A percentile compares a stretch with the other conserved stretches of the same genome.
Evolutionary conservation across 2,888 invertebrate genomes (phyloP).

Genomic region (Chloroclysta siterata): DNA sequence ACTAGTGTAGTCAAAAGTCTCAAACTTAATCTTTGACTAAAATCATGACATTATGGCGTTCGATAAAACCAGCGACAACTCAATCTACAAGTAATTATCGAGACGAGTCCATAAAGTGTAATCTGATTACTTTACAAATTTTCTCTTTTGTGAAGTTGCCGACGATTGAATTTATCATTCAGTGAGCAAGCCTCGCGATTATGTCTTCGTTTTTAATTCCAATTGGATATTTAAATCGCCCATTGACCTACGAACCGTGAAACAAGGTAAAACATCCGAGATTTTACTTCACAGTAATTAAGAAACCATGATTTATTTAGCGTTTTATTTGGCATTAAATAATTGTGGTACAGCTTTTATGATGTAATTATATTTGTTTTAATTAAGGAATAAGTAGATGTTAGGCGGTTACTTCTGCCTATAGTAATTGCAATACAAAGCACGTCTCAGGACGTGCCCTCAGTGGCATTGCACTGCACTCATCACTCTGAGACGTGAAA

Average conservation of each 20-base stretch:
- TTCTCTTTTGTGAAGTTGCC: conserved; percentile 14
- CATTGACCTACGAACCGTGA: conserved; percentile 29
- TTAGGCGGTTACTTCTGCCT: too few species aligned
- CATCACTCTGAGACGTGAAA: too few species aligned
- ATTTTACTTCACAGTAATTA: conserved; percentile 26
- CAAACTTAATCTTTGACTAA: neutral
- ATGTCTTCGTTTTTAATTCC: conserved; percentile 41
- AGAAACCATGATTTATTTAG: neutral
- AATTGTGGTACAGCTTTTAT: too few species aligned
- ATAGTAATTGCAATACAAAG: too few species aligned
- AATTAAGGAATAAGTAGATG: too few species aligned
- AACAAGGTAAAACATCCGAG: conserved; percentile 25
- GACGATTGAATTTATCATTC: conserved; percentile 42
- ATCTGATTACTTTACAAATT: conserved; percentile 22
- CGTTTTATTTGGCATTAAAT: too few species aligned
- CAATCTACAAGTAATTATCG: conserved; percentile 19
- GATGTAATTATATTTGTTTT: too few species aligned
- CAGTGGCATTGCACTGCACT: too few species aligned
- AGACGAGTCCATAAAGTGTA: conserved; percentile 17
- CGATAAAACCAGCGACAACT: conserved; percentile 3
- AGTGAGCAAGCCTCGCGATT: conserved; percentile 38
- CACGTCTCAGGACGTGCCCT: too few species aligned
- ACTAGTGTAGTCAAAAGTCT: too few species aligned
- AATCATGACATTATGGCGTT: neutral
- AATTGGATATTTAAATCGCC: conserved; percentile 41